A percentile compares a stretch with the other conserved stretches of the same genome.
These are phyloP conservation scores for Pipa parva DNA, from an alignment of 2,113 vertebrate genomes.

Conservation along the genomic window DNA sequence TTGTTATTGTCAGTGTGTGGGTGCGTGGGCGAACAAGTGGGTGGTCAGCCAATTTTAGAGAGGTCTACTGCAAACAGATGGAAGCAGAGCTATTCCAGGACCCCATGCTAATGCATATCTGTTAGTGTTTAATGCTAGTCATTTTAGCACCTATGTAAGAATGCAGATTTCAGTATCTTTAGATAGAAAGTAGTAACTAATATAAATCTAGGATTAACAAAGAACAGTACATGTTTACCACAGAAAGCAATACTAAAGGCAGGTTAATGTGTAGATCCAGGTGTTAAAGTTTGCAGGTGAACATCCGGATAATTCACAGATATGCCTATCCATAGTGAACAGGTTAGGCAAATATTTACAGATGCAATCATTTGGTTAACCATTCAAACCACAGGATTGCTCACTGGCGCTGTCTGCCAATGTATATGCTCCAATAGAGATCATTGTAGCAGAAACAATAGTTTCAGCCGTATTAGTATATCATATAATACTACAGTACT, in stretches of 20 bases:
- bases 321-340: too few relatives aligned
- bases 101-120: slow-evolving; percentile 54
- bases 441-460: too few relatives aligned
- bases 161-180: slow-evolving; percentile 34
- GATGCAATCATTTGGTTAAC: too few relatives aligned
- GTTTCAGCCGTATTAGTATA: too few relatives aligned
- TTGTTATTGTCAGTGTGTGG: slow-evolving; percentile 51
- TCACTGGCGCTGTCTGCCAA: too few relatives aligned
- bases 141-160: slow-evolving; percentile 55
- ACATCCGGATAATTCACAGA: too few relatives aligned
- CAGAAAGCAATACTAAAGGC: neutral
- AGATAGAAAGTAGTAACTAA: neutral
- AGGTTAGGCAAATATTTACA: too few relatives aligned
- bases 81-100: slow-evolving; percentile 55
- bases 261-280: too few relatives aligned
- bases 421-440: too few relatives aligned
- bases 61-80: slow-evolving; percentile 58
- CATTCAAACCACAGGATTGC: too few relatives aligned
- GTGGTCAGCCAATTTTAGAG: slow-evolving; percentile 57
- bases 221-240: slow-evolving; percentile 8
- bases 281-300: too few relatives aligned
- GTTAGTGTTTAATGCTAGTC: slow-evolving; percentile 51
- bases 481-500: too few relatives aligned
- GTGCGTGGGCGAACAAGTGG: slow-evolving; percentile 54
- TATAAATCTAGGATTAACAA: slow-evolving; percentile 13